Evolutionary conservation across 2,888 invertebrate genomes (phyloP).

Genomic region (Macrosoma leucophasiata): DNA sequence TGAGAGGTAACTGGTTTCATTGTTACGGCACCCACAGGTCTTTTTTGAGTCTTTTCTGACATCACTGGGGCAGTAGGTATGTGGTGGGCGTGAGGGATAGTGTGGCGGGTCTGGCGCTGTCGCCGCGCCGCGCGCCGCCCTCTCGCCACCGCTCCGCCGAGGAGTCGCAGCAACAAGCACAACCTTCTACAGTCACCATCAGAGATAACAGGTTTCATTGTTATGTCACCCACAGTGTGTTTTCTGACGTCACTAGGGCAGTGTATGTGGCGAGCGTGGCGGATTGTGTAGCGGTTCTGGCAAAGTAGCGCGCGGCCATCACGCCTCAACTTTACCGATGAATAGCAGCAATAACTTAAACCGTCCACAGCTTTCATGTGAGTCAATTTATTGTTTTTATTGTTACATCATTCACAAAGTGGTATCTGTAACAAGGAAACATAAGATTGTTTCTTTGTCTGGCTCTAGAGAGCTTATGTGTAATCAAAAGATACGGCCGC

Average conservation of each 20-base stretch:
- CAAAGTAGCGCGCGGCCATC: constrained; percentile 82
- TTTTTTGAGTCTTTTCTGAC: no score
- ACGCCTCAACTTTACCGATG: constrained; percentile 79
- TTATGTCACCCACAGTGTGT: constrained; percentile 79
- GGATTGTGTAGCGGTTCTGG: constrained; percentile 88
- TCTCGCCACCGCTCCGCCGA: constrained; percentile 80
- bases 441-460: no score
- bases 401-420: not conserved
- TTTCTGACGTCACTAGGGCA: constrained; percentile 90
- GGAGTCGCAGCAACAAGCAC: constrained; percentile 55
- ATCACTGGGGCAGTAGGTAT: constrained; percentile 88
- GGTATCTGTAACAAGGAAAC: no score
- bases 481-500: no score
- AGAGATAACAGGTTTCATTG: no score
- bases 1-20: constrained; percentile 41
- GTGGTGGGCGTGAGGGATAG: constrained; percentile 90
- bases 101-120: constrained; percentile 86
- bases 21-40: not conserved
- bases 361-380: constrained; percentile 58
- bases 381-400: constrained; percentile 34
- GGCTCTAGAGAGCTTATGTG: no score
- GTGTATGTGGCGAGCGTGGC: constrained; percentile 89
- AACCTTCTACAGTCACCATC: constrained; percentile 29
- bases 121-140: constrained; percentile 83
- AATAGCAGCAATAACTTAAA: constrained; percentile 55